These are phyloP conservation scores for Forficula auricularia DNA, from an alignment of 1,140 invertebrate genomes.

Conservation along the genomic window DNA sequence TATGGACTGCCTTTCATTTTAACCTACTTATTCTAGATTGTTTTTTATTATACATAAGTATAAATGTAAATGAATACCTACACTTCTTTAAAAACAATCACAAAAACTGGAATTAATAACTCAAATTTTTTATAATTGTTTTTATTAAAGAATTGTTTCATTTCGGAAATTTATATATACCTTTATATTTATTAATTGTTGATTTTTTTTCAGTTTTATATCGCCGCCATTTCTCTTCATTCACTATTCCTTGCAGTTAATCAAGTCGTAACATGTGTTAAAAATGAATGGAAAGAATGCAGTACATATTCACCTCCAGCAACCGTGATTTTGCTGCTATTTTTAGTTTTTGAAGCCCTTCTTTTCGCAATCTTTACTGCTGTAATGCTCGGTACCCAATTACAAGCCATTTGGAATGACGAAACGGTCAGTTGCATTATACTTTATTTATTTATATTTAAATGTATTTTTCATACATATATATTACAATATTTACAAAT, in stretches of 20 bases:
- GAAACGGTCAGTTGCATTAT: slow-evolving; percentile 60
- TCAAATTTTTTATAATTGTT: slow-evolving; percentile 1
- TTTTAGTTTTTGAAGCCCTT: slow-evolving; percentile 89
- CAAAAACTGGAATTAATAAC: slow-evolving; percentile 1
- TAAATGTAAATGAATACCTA: too few species aligned
- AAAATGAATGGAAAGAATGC: slow-evolving; percentile 88
- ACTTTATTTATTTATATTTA: neutral
- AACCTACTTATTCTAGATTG: too few species aligned
- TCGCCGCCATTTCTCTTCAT: slow-evolving; percentile 88
- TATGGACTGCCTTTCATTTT: too few species aligned
- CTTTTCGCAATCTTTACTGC: slow-evolving; percentile 96
- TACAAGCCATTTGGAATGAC: slow-evolving; percentile 97
- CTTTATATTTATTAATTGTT: slow-evolving; percentile 13
- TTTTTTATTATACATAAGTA: too few species aligned
- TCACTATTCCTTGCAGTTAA: slow-evolving; percentile 78
- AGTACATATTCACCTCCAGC: slow-evolving; percentile 83
- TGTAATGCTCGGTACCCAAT: slow-evolving; percentile 91
- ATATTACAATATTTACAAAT: too few species aligned
- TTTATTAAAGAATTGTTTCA: slow-evolving; percentile 16
- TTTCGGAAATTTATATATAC: too few species aligned
- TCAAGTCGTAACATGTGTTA: slow-evolving; percentile 86
- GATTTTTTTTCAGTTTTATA: slow-evolving; percentile 74
- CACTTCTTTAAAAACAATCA: too few species aligned
- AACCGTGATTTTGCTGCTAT: slow-evolving; percentile 86
- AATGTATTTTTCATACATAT: too few species aligned